phyloP scores from a whole-genome alignment of 2,797 vertebrate genomes.

The Pygocentrus nattereri region DNA sequence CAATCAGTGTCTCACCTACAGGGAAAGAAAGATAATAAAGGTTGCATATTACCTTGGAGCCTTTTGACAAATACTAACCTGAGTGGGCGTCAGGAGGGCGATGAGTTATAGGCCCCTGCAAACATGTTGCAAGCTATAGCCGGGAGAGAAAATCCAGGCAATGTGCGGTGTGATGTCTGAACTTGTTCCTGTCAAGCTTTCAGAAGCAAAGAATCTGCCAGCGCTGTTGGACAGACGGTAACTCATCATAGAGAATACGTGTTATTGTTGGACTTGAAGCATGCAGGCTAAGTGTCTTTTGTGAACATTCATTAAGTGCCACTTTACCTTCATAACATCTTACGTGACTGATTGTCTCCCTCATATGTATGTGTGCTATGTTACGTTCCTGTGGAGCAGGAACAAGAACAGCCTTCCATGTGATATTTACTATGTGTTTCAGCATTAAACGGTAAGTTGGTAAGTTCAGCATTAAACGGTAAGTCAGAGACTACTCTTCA shows the following conservation, averaged over 20 bases:
- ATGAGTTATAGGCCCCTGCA: slow-evolving; percentile 5
- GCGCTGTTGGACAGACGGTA: neutral
- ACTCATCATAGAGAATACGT: neutral
- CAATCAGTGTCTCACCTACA: neutral
- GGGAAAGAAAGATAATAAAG: neutral
- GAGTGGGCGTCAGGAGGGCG: slow-evolving; percentile 20
- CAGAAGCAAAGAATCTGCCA: slow-evolving; percentile 4
- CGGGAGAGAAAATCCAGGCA: neutral
- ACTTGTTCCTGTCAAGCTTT: slow-evolving; percentile 16
- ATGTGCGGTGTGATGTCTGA: neutral
- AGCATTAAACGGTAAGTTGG: too few relatives aligned
- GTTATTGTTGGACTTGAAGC: neutral
- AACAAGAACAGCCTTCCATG: neutral
- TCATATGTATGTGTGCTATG: neutral
- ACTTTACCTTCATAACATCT: neutral
- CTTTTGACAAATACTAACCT: slow-evolving; percentile 10
- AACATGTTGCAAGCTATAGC: neutral
- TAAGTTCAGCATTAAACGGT: too few relatives aligned
- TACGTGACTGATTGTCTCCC: neutral
- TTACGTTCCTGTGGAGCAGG: neutral
- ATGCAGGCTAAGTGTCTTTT: neutral
- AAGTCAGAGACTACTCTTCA: too few relatives aligned
- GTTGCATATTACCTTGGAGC: neutral
- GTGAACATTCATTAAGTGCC: neutral
- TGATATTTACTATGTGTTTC: neutral